Evolutionary conservation across 2,113 vertebrate genomes (phyloP).

Genomic region (Saguinus midas): DNA sequence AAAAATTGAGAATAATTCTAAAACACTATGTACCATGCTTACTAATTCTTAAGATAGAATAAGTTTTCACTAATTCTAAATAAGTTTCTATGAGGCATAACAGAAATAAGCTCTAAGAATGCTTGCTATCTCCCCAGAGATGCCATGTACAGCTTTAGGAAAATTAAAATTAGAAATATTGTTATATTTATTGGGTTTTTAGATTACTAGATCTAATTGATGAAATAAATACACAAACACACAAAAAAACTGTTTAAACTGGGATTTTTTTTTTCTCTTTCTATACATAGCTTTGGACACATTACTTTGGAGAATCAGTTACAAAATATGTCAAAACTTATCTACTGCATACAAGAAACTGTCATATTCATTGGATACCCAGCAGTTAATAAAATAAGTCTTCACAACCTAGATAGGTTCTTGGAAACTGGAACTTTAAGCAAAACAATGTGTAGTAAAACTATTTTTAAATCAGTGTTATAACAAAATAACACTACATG

Average conservation of each 20-base stretch:
- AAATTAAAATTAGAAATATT: not conserved
- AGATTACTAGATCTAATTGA: not conserved
- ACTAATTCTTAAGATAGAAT: not conserved
- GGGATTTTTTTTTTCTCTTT: not conserved
- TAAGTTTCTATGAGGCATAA: not conserved
- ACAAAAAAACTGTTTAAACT: no score
- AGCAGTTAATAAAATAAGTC: not conserved
- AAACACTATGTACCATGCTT: not conserved
- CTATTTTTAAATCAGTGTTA: not conserved
- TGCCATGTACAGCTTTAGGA: not conserved
- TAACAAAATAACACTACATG: not conserved
- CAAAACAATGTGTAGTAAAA: not conserved
- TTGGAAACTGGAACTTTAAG: not conserved
- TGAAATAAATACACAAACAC: not conserved
- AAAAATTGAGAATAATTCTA: not conserved
- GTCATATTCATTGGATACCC: not conserved
- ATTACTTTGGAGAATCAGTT: not conserved
- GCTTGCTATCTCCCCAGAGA: not conserved
- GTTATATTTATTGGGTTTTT: not conserved
- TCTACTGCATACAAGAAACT: not conserved
- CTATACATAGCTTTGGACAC: not conserved
- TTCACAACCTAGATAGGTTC: not conserved
- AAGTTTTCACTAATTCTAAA: not conserved
- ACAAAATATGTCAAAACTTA: not conserved
- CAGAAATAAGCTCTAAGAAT: not conserved